Percentiles rank a stretch among this genome's conserved stretches.
Conservation (phyloP, 2,797 vertebrate genomes). For the Enteromius treurensis region DNA sequence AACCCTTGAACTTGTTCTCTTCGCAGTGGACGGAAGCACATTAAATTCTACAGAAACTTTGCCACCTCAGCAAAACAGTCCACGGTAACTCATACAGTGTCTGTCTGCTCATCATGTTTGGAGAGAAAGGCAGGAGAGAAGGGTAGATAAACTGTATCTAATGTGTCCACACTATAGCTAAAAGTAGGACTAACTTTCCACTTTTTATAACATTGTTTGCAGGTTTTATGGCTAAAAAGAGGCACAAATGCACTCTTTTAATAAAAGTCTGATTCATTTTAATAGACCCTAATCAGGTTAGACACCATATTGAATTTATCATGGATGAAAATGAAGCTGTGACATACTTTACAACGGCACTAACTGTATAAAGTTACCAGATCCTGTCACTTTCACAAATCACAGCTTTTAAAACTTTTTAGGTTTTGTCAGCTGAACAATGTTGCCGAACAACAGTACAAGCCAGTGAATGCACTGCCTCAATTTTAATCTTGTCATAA, state of each 20-base stretch:
- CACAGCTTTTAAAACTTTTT: background rate
- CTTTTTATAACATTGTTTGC: background rate
- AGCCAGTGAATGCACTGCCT: background rate
- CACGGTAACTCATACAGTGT: slow-evolving; percentile 7
- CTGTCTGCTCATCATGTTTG: slow-evolving; percentile 33
- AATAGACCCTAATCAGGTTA: background rate
- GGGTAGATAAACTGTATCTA: slow-evolving; percentile 34
- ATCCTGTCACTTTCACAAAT: background rate
- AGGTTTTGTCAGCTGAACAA: background rate
- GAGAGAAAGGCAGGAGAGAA: slow-evolving; percentile 58
- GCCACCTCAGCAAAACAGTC: slow-evolving; percentile 57
- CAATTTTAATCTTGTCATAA: background rate
- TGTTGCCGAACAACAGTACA: background rate
- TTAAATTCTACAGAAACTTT: slow-evolving; percentile 59
- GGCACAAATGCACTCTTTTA: background rate
- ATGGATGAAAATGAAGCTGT: background rate
- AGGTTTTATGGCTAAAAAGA: background rate
- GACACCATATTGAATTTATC: background rate
- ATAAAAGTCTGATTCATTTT: background rate
- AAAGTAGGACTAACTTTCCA: background rate
- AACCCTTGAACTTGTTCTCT: slow-evolving; percentile 65
- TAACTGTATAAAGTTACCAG: background rate
- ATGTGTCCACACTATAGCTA: background rate
- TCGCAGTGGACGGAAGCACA: slow-evolving; percentile 54
- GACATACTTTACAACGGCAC: background rate